phyloP scores from a whole-genome alignment of 1,140 invertebrate species.

The Calycopis cecrops region DNA sequence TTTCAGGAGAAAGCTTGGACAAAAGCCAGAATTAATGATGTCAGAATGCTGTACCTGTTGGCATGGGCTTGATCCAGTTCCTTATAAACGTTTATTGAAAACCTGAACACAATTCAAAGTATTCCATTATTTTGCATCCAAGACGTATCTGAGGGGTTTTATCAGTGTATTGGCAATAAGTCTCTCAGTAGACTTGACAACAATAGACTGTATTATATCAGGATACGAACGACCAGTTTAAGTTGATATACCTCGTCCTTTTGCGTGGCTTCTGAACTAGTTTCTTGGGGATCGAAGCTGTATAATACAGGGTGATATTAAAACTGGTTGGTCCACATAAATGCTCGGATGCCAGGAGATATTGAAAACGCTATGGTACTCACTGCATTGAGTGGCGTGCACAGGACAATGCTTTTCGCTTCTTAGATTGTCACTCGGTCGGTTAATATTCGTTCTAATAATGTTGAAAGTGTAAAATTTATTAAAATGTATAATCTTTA shows the following conservation, averaged over 20 bases:
- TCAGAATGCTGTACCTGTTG: neutral
- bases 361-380: conserved; percentile 30
- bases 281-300: conserved; percentile 11
- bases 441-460: too few species aligned
- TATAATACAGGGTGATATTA: conserved; percentile 20
- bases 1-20: too few species aligned
- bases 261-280: conserved; percentile 17
- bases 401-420: conserved; percentile 5
- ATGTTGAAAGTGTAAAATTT: too few species aligned
- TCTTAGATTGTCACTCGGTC: neutral
- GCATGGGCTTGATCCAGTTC: conserved; percentile 16
- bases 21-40: too few species aligned
- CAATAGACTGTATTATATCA: conserved; percentile 28
- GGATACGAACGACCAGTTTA: conserved; percentile 25
- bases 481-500: too few species aligned
- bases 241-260: conserved; percentile 18
- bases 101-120: conserved; percentile 28
- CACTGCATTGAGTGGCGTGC: conserved; percentile 25
- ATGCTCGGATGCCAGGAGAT: conserved; percentile 26
- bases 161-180: conserved; percentile 34
- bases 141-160: conserved; percentile 27
- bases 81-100: conserved; percentile 21
- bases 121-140: conserved; percentile 35
- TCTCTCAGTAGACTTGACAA: conserved; percentile 29
- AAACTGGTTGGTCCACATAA: conserved; percentile 26